Conservation (phyloP, 2,113 vertebrate genomes). For the Dipodomys ordii region DNA sequence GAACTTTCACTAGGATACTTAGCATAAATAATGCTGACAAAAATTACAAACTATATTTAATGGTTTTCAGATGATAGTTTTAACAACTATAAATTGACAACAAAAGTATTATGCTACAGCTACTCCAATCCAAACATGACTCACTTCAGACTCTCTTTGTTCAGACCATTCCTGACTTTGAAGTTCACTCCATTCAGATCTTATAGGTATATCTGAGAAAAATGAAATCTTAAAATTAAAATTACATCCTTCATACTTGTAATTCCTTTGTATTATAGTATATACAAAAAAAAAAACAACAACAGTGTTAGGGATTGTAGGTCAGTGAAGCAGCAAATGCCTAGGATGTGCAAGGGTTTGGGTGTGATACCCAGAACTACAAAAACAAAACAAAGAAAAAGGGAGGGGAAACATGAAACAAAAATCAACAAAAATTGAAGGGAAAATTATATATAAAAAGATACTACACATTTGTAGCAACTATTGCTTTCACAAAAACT, state of each 20-base stretch:
- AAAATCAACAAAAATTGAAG: no score
- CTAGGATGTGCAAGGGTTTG: no score
- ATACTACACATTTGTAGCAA: background rate
- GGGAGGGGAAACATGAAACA: no score
- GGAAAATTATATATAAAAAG: background rate
- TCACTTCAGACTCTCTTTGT: slow-evolving; percentile 81
- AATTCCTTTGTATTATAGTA: slow-evolving; percentile 33
- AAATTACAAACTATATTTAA: slow-evolving; percentile 2
- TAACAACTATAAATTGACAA: background rate
- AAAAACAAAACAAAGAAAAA: no score
- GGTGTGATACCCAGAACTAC: no score
- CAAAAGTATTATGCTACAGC: background rate
- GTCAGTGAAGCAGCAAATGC: no score
- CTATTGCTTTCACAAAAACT: background rate
- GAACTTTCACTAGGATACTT: slow-evolving; percentile 9
- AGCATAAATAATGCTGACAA: slow-evolving; percentile 7
- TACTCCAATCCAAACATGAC: slow-evolving; percentile 53
- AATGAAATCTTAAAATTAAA: slow-evolving; percentile 75
- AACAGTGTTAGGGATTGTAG: no score
- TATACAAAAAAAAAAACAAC: no score
- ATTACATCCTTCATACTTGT: slow-evolving; percentile 42
- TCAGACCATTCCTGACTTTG: slow-evolving; percentile 79
- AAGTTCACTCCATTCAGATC: slow-evolving; percentile 86
- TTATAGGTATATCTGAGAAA: slow-evolving; percentile 85
- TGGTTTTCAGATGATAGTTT: background rate